Base-by-base conservation (phyloP, 2,888 invertebrate species). In the Drosophila limbata region DNA sequence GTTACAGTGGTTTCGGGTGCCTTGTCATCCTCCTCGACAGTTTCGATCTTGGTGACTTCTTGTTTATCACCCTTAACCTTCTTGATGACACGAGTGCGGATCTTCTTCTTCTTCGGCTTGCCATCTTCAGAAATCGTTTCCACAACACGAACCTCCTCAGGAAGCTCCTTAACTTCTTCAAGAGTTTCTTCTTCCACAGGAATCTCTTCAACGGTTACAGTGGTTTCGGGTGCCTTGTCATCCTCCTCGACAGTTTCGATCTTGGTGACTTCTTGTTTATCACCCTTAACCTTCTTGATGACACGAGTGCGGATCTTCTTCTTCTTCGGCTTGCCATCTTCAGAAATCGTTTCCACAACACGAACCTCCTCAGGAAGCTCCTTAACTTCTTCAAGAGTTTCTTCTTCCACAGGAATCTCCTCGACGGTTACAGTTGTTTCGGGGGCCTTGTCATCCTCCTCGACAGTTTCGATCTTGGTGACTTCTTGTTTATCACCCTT, bases 391-490 rank as follows among this genome's bases (percentile, higher is more conserved):
- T 74, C 66, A n/a, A n/a, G n/a, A n/a, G n/a, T n/a, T n/a, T n/a
- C n/a, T n/a, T n/a, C 37, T 17, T 74, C 66, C 0, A 51, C 25
- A 2, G 62, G 63, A 15, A 48, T 19, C 33, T 79, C 72, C 56
- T 81, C 75, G 0, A 80, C 75, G 0, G 81, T 77, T 4, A 83
- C 80, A 0, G 82, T 82, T 0, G 76, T 80, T 50, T 79, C 77
- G 0, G 83, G 78, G 40, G 55, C 55, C 8, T 82, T 80, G 45
- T 79, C 77, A 55, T 82, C 82, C 37, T 83, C 83, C 45, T 83
- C 83, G 10, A 81, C 74, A 3, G 77, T 81, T 66, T 81, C 79
- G n/a, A 82, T 81, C 57, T 79, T 82, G 42, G 82, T 81, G n/a
- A 81, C 77, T 33, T 81, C 77, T 70, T 81, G 77, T 3, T 81